Evolutionary conservation across 2,113 vertebrate species (phyloP).

Genomic region (Tichodroma muraria): DNA sequence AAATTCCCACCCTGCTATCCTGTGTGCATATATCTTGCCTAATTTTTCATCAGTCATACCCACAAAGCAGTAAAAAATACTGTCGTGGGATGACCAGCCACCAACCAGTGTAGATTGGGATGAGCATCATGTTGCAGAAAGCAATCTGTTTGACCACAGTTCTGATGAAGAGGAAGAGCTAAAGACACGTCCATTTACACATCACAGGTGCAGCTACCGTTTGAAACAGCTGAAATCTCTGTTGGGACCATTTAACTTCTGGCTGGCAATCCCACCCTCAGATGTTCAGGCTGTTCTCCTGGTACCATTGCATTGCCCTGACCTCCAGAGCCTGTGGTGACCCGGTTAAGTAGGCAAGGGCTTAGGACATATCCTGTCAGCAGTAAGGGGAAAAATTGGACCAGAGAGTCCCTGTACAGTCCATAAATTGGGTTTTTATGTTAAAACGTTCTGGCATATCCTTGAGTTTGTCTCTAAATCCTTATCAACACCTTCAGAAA

Average conservation of each 20-base stretch:
- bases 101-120: not conserved
- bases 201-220: not conserved
- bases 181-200: not conserved
- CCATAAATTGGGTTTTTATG: not conserved
- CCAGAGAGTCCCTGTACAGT: not conserved
- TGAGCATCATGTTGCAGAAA: not conserved
- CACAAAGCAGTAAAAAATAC: not conserved
- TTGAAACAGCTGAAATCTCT: not conserved
- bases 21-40: fast-evolving
- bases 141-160: not conserved
- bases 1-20: not conserved
- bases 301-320: not conserved
- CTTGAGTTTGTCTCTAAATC: not conserved
- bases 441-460: not conserved
- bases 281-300: not conserved
- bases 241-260: not conserved
- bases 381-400: not conserved
- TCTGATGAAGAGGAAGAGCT: not conserved
- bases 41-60: not conserved
- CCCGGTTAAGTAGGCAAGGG: not conserved
- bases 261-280: not conserved
- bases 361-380: not conserved
- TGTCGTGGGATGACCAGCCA: fast-evolving
- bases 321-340: not conserved
- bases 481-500: not conserved